A percentile compares a stretch with the other conserved stretches of the same genome.
phyloP scores from a whole-genome alignment of 2,113 vertebrate species.

The Xenopus laevis region DNA sequence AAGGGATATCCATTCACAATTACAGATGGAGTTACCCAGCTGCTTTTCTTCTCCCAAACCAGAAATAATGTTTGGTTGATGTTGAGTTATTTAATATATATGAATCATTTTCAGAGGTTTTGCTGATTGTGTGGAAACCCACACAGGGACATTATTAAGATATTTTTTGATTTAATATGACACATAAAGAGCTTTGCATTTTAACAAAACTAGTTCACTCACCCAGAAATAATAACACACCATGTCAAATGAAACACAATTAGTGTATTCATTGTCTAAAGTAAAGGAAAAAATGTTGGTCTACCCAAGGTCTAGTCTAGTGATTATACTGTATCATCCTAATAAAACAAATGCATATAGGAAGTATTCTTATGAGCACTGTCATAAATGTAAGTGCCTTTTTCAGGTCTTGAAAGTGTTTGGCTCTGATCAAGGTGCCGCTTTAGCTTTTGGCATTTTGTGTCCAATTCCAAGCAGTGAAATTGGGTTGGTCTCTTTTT shows the following conservation, averaged over 20 bases:
- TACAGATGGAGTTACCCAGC: constrained; percentile 1
- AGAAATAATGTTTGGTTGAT: constrained; percentile 7
- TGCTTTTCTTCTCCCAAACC: constrained; percentile 1
- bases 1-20: constrained; percentile 9
- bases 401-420: constrained; percentile 27
- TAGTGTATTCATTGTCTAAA: constrained; percentile 3
- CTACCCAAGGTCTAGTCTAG: too few relatives aligned
- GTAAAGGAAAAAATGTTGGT: constrained; percentile 15
- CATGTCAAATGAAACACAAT: constrained; percentile 7
- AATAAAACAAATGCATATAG: constrained; percentile 19
- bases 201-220: constrained; percentile 38
- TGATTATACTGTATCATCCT: constrained; percentile 11
- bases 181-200: constrained; percentile 30
- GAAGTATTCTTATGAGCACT: constrained; percentile 11
- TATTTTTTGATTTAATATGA: constrained; percentile 30
- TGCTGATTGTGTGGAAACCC: constrained; percentile 28
- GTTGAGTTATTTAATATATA: constrained; percentile 17
- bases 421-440: constrained; percentile 12
- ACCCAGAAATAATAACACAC: constrained; percentile 26
- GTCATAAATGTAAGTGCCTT: constrained; percentile 25
- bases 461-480: constrained; percentile 9
- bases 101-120: constrained; percentile 21
- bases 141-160: constrained; percentile 5
- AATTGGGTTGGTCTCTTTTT: constrained; percentile 17
- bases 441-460: constrained; percentile 16